Evolutionary conservation across 2,797 vertebrate genomes (phyloP).

Genomic region (Mus caroli): DNA sequence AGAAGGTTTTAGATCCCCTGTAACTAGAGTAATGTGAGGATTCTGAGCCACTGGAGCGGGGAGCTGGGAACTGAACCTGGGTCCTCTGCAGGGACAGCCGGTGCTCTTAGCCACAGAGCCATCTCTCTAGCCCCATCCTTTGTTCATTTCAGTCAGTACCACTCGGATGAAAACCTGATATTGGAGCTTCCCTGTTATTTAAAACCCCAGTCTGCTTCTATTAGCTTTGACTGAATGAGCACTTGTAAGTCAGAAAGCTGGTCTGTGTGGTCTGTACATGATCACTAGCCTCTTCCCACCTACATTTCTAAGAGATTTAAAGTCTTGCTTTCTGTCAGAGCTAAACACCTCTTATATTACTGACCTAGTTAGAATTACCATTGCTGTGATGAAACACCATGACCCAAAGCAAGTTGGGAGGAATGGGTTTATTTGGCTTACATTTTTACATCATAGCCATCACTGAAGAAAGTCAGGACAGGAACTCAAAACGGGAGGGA

Average conservation of each 20-base stretch:
- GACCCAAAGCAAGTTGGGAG: not conserved
- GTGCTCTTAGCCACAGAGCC: not conserved
- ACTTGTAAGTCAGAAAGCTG: not conserved
- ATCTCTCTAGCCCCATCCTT: not conserved
- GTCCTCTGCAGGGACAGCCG: not conserved
- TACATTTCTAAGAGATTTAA: not conserved
- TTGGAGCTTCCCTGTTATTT: not conserved
- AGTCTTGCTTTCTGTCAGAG: not conserved
- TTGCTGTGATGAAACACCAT: not conserved
- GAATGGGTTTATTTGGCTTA: not conserved
- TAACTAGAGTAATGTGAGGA: not conserved
- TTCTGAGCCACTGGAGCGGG: not conserved
- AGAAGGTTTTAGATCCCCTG: not conserved
- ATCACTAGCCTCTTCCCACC: not conserved
- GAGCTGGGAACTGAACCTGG: not conserved
- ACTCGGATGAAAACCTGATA: not conserved
- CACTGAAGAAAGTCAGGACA: not conserved
- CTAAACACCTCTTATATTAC: too few relatives aligned
- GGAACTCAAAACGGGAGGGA: not conserved
- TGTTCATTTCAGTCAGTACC: not conserved
- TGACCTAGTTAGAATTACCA: not conserved
- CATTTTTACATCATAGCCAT: not conserved
- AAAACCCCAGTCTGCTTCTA: not conserved
- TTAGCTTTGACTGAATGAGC: not conserved
- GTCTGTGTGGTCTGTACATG: not conserved